Conservation (phyloP, 2,113 vertebrate genomes). For the Morone saxatilis region DNA sequence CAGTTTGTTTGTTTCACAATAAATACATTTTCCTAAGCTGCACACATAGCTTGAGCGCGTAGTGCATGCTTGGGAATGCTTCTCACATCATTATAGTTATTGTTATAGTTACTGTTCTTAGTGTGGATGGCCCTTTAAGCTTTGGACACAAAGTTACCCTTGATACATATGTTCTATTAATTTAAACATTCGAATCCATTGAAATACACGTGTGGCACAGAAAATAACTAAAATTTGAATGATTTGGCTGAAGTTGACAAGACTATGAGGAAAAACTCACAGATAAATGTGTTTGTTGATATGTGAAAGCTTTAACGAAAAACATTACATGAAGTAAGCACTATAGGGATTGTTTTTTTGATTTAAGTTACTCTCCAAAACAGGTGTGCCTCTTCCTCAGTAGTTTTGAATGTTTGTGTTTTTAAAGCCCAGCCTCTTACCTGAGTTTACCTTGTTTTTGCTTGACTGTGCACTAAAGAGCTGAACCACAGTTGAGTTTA, state of each 20-base stretch:
- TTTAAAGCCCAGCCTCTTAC: background rate
- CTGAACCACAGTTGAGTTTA: background rate
- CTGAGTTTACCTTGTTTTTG: slow-evolving; percentile 20
- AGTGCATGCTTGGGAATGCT: no score
- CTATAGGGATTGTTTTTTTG: background rate
- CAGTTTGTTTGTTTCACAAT: no score
- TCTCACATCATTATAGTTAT: no score
- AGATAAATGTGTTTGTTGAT: background rate
- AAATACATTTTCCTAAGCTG: no score
- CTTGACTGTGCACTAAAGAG: slow-evolving; percentile 21
- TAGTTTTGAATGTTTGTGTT: background rate
- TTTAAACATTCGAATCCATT: background rate
- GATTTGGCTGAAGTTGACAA: background rate
- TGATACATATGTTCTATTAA: background rate
- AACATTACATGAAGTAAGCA: background rate
- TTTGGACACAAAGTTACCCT: background rate
- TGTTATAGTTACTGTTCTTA: no score
- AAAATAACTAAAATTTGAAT: background rate
- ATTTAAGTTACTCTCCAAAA: background rate
- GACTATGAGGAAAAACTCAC: background rate
- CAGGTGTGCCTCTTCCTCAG: background rate
- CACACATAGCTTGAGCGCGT: no score
- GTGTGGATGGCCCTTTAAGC: no score
- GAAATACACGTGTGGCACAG: background rate
- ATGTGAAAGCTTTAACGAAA: background rate